A percentile compares a stretch with the other conserved stretches of the same genome.
Evolutionary conservation across 2,797 vertebrate species (phyloP).

Genomic region (Chelidonichthys spinosus): DNA sequence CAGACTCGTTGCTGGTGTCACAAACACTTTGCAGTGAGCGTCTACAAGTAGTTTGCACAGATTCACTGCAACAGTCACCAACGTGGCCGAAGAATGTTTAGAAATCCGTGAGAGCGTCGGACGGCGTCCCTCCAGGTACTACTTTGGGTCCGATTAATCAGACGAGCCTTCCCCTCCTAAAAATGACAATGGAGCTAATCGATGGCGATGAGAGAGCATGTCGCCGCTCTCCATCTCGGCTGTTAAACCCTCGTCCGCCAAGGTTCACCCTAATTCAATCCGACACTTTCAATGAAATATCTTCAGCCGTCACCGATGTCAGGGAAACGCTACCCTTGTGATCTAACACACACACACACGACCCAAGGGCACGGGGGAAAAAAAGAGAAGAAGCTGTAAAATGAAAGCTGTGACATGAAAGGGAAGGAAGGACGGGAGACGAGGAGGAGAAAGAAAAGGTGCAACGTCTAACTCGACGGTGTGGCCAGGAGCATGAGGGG

Average conservation of each 20-base stretch:
- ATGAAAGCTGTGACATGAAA: slow-evolving; percentile 54
- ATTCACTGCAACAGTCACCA: slow-evolving; percentile 6
- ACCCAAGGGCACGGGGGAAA: slow-evolving; percentile 29
- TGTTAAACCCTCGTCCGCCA: slow-evolving; percentile 51
- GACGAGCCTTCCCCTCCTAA: slow-evolving; percentile 36
- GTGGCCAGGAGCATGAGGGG: neutral
- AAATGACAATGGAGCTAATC: slow-evolving; percentile 68
- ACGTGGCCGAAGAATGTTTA: slow-evolving; percentile 16
- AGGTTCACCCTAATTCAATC: slow-evolving; percentile 57
- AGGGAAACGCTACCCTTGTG: slow-evolving; percentile 33
- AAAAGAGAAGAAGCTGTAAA: slow-evolving; percentile 40
- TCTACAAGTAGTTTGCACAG: neutral
- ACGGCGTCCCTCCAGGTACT: slow-evolving; percentile 58
- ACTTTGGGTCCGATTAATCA: slow-evolving; percentile 65
- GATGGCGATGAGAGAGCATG: slow-evolving; percentile 57
- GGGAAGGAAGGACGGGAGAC: slow-evolving; percentile 21
- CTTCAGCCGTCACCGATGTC: slow-evolving; percentile 62
- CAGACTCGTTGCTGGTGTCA: slow-evolving; percentile 25
- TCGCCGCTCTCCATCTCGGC: slow-evolving; percentile 46
- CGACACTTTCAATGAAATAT: slow-evolving; percentile 65
- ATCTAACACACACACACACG: slow-evolving; percentile 24
- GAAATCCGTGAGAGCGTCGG: slow-evolving; percentile 29
- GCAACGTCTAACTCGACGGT: neutral
- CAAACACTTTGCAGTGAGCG: slow-evolving; percentile 29
- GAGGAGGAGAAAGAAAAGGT: slow-evolving; percentile 10